Evolutionary conservation across 2,797 vertebrate genomes (phyloP).

Genomic region (Zenarchopterus dispar): DNA sequence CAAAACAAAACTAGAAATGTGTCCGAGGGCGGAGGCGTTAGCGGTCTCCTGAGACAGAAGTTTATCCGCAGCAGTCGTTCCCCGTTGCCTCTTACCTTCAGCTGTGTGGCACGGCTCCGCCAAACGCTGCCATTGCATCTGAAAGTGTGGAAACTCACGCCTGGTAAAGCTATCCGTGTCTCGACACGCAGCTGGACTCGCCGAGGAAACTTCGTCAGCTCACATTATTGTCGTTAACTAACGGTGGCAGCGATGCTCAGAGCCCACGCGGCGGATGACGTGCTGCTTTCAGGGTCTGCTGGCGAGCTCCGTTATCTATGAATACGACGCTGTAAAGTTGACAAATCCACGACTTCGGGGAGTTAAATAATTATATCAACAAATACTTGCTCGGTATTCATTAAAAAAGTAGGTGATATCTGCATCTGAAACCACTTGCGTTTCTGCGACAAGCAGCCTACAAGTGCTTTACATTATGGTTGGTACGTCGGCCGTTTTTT

Average conservation of each 20-base stretch:
- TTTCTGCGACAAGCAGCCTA: no score
- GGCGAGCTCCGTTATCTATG: neutral
- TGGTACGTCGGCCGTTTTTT: no score
- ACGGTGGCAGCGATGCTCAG: slow-evolving; percentile 49
- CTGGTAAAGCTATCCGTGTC: slow-evolving; percentile 21
- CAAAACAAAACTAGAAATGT: no score
- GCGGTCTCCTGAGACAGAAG: neutral
- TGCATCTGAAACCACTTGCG: no score
- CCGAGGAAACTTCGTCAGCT: slow-evolving; percentile 50
- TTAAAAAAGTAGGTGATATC: no score
- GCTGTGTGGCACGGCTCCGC: slow-evolving; percentile 56
- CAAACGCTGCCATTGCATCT: slow-evolving; percentile 56
- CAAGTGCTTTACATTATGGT: no score
- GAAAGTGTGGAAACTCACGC: slow-evolving; percentile 20
- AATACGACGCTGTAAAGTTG: neutral
- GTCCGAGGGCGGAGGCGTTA: slow-evolving; percentile 2
- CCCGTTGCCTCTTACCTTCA: slow-evolving; percentile 62
- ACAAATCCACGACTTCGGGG: no score
- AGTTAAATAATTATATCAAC: no score
- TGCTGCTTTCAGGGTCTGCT: slow-evolving; percentile 49
- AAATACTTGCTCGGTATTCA: no score
- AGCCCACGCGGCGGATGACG: slow-evolving; percentile 36
- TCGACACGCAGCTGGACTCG: slow-evolving; percentile 31
- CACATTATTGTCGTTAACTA: slow-evolving; percentile 29
- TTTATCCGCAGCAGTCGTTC: slow-evolving; percentile 6